Conservation (phyloP, 2,888 invertebrate genomes). For the Eubasilissa splendida region DNA sequence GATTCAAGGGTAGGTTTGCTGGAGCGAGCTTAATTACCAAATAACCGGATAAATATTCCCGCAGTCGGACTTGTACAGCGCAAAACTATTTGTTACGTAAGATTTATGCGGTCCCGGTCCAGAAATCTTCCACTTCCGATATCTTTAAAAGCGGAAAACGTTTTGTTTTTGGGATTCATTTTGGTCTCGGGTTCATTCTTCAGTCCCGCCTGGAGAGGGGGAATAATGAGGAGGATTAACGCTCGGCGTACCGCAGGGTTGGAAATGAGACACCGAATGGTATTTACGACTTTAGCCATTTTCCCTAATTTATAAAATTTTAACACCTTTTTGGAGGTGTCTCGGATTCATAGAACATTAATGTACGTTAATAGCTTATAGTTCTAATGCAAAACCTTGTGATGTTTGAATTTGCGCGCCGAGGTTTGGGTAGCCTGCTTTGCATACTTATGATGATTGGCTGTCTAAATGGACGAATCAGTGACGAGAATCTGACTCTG, state of each 20-base stretch:
- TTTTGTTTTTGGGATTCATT: background rate
- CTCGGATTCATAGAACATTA: too few relatives aligned
- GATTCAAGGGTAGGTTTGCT: background rate
- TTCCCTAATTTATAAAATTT: too few relatives aligned
- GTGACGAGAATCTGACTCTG: too few relatives aligned
- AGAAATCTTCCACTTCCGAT: constrained; percentile 10
- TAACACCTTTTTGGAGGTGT: too few relatives aligned
- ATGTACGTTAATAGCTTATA: too few relatives aligned
- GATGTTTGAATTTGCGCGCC: too few relatives aligned
- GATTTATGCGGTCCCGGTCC: constrained; percentile 23
- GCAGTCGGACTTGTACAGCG: background rate
- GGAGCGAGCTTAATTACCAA: constrained; percentile 22
- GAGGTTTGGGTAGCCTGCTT: too few relatives aligned
- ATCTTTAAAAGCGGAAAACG: background rate
- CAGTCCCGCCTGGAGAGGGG: background rate
- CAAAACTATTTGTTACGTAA: constrained; percentile 26
- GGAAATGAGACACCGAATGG: background rate
- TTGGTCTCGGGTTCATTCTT: background rate
- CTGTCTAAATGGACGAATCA: too few relatives aligned
- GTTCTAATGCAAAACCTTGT: too few relatives aligned
- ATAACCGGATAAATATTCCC: constrained; percentile 25
- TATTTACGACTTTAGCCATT: background rate
- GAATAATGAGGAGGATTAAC: background rate
- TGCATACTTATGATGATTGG: too few relatives aligned
- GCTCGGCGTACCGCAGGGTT: background rate